Base-by-base conservation (phyloP, 92 coral and sea anemone genomes). In the Epizoanthus stellaris region DNA sequence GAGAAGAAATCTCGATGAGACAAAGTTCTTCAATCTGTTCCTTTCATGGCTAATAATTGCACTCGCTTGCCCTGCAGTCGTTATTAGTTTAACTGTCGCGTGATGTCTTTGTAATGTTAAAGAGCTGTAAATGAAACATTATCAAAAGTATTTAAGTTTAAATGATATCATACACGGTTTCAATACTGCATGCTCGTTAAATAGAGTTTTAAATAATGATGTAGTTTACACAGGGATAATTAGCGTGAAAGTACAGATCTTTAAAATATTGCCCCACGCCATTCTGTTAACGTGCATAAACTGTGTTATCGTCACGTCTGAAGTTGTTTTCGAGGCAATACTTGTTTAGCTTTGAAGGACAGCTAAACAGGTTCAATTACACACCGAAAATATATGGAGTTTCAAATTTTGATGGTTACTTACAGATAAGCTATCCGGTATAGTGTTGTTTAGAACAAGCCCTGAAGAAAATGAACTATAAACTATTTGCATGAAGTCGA, bases 11-110 rank as follows among this genome's bases (percentile, higher is more conserved):
- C 23, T 23, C 40, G 43, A 61, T 79, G 40, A 79, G 16, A 63
- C 83, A 79, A 64, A 79, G 25, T 70, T 42, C 17, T 12, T 4
- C 9, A 79, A 63, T 30, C 72, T 63, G 83, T 45, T 79, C 8
- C 39, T 1, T 16, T 42, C 47, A 59, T 62, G 42, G 3, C 42
- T 20, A 13, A 21, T 13, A 75, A 14, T 54, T 45, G 10, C 15
- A 39, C 42, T 1, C 23, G 19, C 53, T 73, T 73, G 38, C 77
- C 9, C 14, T 57, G 2, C 16, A 17, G 8, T 12, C 19, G 25
- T 49, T 20, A 19, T 8, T 34, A 30, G 5, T 13, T 8, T 38
- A 30, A 23, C 59, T 75, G 16, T 56, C 80, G 66, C 80, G 66
- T 75, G 77, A 52, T 39, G 62, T 52, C 52, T 68, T 25, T 39